phyloP scores from a whole-genome alignment of 1,140 invertebrate genomes.

The Lethocerus indicus region DNA sequence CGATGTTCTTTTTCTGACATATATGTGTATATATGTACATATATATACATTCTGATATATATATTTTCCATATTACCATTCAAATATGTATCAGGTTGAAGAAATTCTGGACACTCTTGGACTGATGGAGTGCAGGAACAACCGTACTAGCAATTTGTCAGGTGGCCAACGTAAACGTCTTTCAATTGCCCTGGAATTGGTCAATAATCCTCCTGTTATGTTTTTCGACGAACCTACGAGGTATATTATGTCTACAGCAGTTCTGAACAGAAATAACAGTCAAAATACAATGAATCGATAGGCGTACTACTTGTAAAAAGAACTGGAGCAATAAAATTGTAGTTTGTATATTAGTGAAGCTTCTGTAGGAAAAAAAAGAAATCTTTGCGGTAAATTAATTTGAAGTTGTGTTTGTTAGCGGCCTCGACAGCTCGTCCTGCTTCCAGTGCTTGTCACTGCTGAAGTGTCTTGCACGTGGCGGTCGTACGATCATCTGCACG shows the following conservation, averaged over 20 bases:
- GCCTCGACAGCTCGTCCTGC: slow-evolving; percentile 79
- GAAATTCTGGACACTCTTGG: slow-evolving; percentile 81
- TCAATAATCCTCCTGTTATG: slow-evolving; percentile 94
- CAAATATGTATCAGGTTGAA: too few species aligned
- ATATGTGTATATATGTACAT: background rate
- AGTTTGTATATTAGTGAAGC: too few species aligned
- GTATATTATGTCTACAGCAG: slow-evolving; percentile 20
- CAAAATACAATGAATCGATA: background rate
- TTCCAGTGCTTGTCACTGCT: slow-evolving; percentile 68
- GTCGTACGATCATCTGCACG: slow-evolving; percentile 80
- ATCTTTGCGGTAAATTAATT: too few species aligned
- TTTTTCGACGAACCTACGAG: slow-evolving; percentile 94
- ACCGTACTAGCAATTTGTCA: slow-evolving; percentile 73
- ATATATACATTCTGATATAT: background rate
- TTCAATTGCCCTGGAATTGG: slow-evolving; percentile 82
- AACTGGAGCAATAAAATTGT: too few species aligned
- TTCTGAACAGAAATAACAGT: background rate
- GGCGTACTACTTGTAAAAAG: too few species aligned
- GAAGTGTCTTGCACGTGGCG: slow-evolving; percentile 67
- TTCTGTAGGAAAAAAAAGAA: too few species aligned
- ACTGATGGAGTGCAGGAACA: slow-evolving; percentile 64
- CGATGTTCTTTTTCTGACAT: background rate
- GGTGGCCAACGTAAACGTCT: slow-evolving; percentile 90
- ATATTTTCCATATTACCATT: too few species aligned
- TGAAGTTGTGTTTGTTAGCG: too few species aligned